These are phyloP conservation scores for Diabrotica undecimpunctata DNA, from an alignment of 1,140 invertebrate genomes.

Conservation along the genomic window DNA sequence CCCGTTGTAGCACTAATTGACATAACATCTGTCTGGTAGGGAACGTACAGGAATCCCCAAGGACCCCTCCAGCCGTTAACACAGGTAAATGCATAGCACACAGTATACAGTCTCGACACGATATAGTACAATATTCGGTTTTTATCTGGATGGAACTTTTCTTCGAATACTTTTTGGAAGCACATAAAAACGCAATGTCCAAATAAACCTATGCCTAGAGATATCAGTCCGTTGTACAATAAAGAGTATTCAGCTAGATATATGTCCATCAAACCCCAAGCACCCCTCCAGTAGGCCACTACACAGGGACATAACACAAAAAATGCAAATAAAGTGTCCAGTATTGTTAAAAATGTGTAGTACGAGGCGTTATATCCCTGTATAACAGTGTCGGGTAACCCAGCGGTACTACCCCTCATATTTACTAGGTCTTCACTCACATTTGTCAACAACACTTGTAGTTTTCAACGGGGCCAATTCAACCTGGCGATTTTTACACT, in stretches of 20 bases:
- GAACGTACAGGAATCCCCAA: constrained; percentile 71
- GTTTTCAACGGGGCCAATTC: background rate
- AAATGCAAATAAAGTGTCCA: constrained; percentile 70
- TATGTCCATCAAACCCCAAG: constrained; percentile 74
- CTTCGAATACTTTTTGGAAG: constrained; percentile 60
- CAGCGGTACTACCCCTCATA: constrained; percentile 60
- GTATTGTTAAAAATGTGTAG: constrained; percentile 59
- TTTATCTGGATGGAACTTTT: constrained; percentile 61
- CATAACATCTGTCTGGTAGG: constrained; percentile 57
- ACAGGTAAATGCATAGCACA: constrained; percentile 69
- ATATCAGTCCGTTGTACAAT: constrained; percentile 60
- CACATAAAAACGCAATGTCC: constrained; percentile 67
- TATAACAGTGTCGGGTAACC: constrained; percentile 50
- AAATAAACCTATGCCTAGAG: constrained; percentile 62
- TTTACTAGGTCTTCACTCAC: constrained; percentile 7
- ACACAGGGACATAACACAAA: constrained; percentile 72
- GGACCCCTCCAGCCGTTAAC: constrained; percentile 82
- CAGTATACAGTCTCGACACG: constrained; percentile 70
- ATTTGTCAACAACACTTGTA: background rate
- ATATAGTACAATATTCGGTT: constrained; percentile 66
- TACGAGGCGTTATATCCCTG: constrained; percentile 51
- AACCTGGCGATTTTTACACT: background rate
- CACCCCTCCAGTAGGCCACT: constrained; percentile 81
- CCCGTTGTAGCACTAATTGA: constrained; percentile 59
- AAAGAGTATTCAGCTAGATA: constrained; percentile 62